Conservation (phyloP, 2,888 invertebrate species). For the Trissoscelio sp. region DNA sequence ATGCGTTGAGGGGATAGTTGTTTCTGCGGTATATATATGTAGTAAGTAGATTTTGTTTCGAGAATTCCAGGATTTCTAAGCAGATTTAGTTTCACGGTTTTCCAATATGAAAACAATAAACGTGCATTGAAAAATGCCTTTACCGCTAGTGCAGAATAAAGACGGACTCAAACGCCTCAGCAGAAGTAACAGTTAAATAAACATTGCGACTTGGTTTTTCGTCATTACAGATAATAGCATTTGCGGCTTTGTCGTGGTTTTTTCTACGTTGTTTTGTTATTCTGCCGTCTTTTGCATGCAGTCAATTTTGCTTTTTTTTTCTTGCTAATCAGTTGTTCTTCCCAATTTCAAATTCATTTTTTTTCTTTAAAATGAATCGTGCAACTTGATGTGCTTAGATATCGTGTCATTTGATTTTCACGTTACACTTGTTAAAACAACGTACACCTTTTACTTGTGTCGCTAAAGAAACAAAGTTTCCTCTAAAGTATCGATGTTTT, state of each 20-base stretch:
- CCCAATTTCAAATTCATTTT: neutral
- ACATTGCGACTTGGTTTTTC: conserved; percentile 2
- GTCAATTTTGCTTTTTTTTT: neutral
- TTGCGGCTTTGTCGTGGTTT: conserved; percentile 2
- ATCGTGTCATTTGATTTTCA: conserved; percentile 13
- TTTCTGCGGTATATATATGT: conserved; percentile 33
- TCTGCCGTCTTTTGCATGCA: neutral
- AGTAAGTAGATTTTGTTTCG: conserved; percentile 53
- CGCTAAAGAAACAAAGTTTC: neutral
- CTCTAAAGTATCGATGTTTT: conserved; percentile 18
- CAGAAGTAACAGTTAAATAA: conserved; percentile 42
- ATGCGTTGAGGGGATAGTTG: conserved; percentile 61
- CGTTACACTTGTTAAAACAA: conserved; percentile 45
- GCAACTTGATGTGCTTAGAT: conserved; percentile 28
- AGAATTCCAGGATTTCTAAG: conserved; percentile 59
- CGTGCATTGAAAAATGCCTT: conserved; percentile 24
- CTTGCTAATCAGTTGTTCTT: conserved; percentile 1
- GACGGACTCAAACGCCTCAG: neutral
- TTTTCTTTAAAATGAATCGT: neutral
- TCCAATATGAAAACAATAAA: conserved; percentile 52
- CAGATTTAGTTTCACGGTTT: conserved; percentile 46
- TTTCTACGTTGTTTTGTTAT: conserved; percentile 22
- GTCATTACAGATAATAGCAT: conserved; percentile 15
- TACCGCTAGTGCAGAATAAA: conserved; percentile 6
- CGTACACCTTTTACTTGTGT: conserved; percentile 19